Conservation (phyloP, 2,888 invertebrate species). For the Hydroisotoma schaefferi region DNA sequence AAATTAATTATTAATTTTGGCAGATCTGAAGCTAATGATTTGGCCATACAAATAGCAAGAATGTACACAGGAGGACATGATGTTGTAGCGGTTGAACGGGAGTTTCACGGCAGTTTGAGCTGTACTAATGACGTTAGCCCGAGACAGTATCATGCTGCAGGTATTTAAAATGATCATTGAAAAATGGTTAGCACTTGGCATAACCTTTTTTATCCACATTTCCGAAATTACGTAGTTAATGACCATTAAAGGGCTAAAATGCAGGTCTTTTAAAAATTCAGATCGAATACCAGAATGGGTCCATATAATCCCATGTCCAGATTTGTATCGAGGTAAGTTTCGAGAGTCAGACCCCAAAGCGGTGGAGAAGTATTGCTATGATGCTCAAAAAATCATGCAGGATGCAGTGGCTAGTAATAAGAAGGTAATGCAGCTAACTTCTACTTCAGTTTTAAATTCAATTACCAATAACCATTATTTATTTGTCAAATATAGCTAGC, state of each 20-base stretch:
- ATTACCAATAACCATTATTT: background rate
- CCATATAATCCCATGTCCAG: conserved; percentile 50
- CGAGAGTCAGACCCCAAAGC: conserved; percentile 41
- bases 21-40: conserved; percentile 62
- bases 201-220: too few relatives aligned
- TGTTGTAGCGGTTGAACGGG: conserved; percentile 55
- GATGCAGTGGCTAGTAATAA: conserved; percentile 34
- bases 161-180: too few relatives aligned
- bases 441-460: background rate
- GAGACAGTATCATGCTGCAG: conserved; percentile 21
- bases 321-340: conserved; percentile 48
- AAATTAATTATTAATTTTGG: conserved; percentile 1
- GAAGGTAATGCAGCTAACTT: conserved; percentile 5
- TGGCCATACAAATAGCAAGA: conserved; percentile 58
- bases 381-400: conserved; percentile 45
- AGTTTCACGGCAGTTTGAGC: conserved; percentile 60
- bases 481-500: conserved; percentile 26
- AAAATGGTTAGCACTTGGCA: too few relatives aligned
- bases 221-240: too few relatives aligned
- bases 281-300: conserved; percentile 44
- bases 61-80: conserved; percentile 56
- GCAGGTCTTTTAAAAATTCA: background rate
- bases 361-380: conserved; percentile 47
- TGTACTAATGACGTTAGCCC: conserved; percentile 51
- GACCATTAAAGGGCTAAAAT: background rate